These are phyloP conservation scores for Osmerus eperlanus DNA, from an alignment of 2,113 vertebrate species.

Conservation along the genomic window DNA sequence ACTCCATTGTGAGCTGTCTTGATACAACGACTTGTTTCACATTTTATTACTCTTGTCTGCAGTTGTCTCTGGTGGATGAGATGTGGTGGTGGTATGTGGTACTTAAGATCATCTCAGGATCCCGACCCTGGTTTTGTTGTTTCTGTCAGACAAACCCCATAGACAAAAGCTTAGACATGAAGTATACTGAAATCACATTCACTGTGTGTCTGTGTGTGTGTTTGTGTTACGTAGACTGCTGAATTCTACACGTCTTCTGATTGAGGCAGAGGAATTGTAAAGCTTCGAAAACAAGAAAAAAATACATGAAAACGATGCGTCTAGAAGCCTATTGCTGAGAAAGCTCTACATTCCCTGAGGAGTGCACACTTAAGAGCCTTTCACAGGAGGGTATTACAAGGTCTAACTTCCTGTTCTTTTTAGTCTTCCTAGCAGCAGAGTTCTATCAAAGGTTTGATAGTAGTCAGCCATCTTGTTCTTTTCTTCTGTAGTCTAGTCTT, in stretches of 20 bases:
- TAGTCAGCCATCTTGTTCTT: neutral
- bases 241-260: neutral
- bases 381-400: constrained; percentile 8
- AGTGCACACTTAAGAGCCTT: constrained; percentile 2
- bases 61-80: too few species aligned
- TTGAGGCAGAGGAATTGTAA: constrained; percentile 36
- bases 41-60: too few species aligned
- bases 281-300: constrained; percentile 19
- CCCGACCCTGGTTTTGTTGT: constrained; percentile 24
- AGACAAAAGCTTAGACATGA: constrained; percentile 50
- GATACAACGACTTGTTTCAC: too few species aligned
- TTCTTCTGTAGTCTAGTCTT: constrained; percentile 9
- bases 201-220: constrained; percentile 26
- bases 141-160: constrained; percentile 46
- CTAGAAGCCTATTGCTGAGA: constrained; percentile 24
- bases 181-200: constrained; percentile 24
- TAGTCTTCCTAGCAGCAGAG: too few species aligned
- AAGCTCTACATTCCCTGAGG: constrained; percentile 18
- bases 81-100: too few species aligned
- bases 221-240: constrained; percentile 20
- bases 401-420: neutral
- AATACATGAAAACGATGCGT: constrained; percentile 18
- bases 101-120: constrained; percentile 31
- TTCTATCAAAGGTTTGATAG: too few species aligned
- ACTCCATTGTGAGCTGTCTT: too few species aligned